These are phyloP conservation scores for Archocentrus centrarchus DNA, from an alignment of 2,113 vertebrate species.

Conservation along the genomic window DNA sequence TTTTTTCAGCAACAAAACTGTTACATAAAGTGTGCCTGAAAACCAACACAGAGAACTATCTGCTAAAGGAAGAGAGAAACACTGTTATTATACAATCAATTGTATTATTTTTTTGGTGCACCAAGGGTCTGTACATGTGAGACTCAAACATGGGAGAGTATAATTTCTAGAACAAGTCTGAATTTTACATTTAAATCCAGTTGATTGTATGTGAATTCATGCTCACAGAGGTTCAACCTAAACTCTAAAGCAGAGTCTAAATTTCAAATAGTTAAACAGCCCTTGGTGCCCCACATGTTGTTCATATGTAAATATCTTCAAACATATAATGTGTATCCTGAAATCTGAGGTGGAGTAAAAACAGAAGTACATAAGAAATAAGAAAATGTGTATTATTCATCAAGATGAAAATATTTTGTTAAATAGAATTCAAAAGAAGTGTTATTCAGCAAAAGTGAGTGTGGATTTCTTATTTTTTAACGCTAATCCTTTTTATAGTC, in stretches of 20 bases:
- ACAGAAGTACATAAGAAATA: conserved; percentile 35
- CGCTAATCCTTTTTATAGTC: conserved; percentile 6
- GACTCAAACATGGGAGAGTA: conserved; percentile 21
- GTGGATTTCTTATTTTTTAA: conserved; percentile 59
- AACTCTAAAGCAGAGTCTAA: conserved; percentile 30
- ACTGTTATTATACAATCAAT: conserved; percentile 86
- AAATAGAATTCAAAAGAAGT: conserved; percentile 90
- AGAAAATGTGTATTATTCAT: conserved; percentile 86
- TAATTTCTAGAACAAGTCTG: conserved; percentile 34
- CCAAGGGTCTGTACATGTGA: conserved; percentile 64
- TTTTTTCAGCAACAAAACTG: conserved; percentile 77
- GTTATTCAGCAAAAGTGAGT: conserved; percentile 82
- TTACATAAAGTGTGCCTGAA: conserved; percentile 95
- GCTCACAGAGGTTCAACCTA: conserved; percentile 31
- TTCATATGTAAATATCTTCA: conserved; percentile 81
- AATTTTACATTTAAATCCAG: conserved; percentile 28
- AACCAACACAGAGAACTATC: conserved; percentile 78
- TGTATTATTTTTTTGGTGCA: conserved; percentile 82
- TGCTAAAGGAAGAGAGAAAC: conserved; percentile 68
- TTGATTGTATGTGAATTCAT: conserved; percentile 62
- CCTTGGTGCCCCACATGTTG: conserved; percentile 72
- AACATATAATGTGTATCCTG: conserved; percentile 80
- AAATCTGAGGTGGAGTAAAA: conserved; percentile 73
- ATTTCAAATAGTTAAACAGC: conserved; percentile 43
- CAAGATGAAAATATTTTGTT: conserved; percentile 95